Evolutionary conservation across 1,140 invertebrate genomes (phyloP).

Genomic region (Tachypleus tridentatus): DNA sequence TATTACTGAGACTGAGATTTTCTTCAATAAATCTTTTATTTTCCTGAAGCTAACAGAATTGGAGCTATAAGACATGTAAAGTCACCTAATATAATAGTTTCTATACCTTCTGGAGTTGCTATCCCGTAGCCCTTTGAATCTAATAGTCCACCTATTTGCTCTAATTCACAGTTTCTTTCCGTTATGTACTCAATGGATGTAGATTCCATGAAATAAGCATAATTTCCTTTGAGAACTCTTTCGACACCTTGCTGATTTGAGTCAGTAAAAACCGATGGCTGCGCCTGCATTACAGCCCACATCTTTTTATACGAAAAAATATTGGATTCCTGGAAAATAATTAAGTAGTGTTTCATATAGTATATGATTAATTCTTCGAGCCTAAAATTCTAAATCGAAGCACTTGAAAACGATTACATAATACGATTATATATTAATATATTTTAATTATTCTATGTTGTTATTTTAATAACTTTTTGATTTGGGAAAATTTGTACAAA

Average conservation of each 20-base stretch:
- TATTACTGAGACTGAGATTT: constrained; percentile 22
- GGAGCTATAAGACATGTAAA: background rate
- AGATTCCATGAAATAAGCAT: constrained; percentile 68
- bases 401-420: too few species aligned
- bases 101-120: constrained; percentile 43
- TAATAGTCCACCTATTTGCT: constrained; percentile 57
- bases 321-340: constrained; percentile 55
- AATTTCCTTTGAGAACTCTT: constrained; percentile 57
- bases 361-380: too few species aligned
- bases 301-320: constrained; percentile 66
- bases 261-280: constrained; percentile 63
- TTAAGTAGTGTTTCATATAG: background rate
- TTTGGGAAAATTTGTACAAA: too few species aligned
- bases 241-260: constrained; percentile 70
- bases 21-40: background rate
- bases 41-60: background rate
- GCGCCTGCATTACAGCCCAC: constrained; percentile 67
- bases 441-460: too few species aligned
- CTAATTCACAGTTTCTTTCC: constrained; percentile 57
- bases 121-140: constrained; percentile 42
- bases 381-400: too few species aligned
- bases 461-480: too few species aligned
- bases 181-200: constrained; percentile 61
- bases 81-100: background rate
- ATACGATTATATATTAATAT: too few species aligned